Percentiles rank a stretch among this genome's conserved stretches.
Evolutionary conservation across 2,888 invertebrate species (phyloP).

Genomic region (Apantesis nais): DNA sequence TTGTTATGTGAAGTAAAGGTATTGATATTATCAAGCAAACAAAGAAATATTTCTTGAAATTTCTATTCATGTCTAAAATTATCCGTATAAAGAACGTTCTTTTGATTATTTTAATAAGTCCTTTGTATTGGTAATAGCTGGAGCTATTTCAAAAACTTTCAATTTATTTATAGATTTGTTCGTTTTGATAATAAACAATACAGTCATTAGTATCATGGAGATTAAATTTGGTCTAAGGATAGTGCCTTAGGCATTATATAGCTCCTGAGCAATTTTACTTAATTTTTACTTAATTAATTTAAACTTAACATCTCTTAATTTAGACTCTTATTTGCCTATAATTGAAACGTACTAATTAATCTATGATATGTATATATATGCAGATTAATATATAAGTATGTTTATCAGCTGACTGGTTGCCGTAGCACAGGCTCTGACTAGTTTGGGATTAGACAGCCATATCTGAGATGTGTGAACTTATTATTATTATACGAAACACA

Average conservation of each 20-base stretch:
- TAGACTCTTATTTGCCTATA: too few relatives aligned
- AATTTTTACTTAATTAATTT: neutral
- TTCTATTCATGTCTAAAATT: neutral
- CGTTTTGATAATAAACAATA: neutral
- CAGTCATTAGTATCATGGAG: neutral
- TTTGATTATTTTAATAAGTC: neutral
- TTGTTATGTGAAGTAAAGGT: neutral
- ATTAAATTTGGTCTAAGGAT: neutral
- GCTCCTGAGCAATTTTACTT: neutral
- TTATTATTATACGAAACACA: too few relatives aligned
- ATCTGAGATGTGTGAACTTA: too few relatives aligned
- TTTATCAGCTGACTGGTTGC: too few relatives aligned
- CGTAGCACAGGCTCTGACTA: too few relatives aligned
- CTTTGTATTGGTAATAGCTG: neutral
- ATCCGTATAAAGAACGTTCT: neutral
- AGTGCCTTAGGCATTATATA: neutral
- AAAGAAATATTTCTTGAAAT: neutral
- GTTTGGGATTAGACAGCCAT: too few relatives aligned
- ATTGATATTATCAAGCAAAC: neutral
- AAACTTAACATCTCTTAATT: too few relatives aligned
- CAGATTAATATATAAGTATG: too few relatives aligned
- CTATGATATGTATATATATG: too few relatives aligned
- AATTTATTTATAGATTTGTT: neutral
- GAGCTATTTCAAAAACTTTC: neutral
- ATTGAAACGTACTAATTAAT: too few relatives aligned